These are phyloP conservation scores for Diplosoma virens DNA, from an alignment of 23 tunicate species.

Conservation along the genomic window DNA sequence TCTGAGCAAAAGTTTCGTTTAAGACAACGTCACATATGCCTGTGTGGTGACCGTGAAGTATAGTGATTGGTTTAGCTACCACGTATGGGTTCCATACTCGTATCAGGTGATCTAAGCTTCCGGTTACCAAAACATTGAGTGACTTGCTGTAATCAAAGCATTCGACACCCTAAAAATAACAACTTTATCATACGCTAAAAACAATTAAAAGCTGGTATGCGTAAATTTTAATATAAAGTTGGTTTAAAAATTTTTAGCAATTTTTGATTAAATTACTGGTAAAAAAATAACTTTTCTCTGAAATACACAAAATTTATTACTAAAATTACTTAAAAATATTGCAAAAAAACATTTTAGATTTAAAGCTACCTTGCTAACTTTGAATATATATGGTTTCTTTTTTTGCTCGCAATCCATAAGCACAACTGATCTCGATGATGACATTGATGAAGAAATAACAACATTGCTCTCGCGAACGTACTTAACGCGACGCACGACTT, in stretches of 20 bases:
- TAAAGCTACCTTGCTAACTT: slow-evolving; percentile 71
- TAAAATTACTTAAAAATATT: no score
- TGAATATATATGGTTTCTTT: slow-evolving; percentile 79
- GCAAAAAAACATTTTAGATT: no score
- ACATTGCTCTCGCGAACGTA: slow-evolving; percentile 90
- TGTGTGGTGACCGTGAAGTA: slow-evolving; percentile 86
- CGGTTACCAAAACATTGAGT: slow-evolving; percentile 80
- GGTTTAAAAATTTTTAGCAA: no score
- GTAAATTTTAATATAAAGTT: no score
- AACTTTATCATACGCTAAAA: no score
- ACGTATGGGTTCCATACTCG: slow-evolving; percentile 97
- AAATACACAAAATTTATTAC: no score
- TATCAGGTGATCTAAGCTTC: slow-evolving; percentile 89
- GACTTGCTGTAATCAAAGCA: slow-evolving; percentile 93
- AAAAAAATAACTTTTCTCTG: no score
- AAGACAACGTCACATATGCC: slow-evolving; percentile 89
- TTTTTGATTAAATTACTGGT: no score
- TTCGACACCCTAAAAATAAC: slow-evolving; percentile 73
- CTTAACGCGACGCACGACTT: slow-evolving; percentile 60
- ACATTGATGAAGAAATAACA: slow-evolving; percentile 85
- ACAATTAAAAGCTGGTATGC: no score
- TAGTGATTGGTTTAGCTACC: slow-evolving; percentile 76
- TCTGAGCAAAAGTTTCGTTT: slow-evolving; percentile 65
- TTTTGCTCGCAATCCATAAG: slow-evolving; percentile 77
- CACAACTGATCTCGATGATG: slow-evolving; percentile 79